phyloP scores from a whole-genome alignment of 37 sponge, comb jelly and placozoan species.

The Mnemiopsis leidyi region DNA sequence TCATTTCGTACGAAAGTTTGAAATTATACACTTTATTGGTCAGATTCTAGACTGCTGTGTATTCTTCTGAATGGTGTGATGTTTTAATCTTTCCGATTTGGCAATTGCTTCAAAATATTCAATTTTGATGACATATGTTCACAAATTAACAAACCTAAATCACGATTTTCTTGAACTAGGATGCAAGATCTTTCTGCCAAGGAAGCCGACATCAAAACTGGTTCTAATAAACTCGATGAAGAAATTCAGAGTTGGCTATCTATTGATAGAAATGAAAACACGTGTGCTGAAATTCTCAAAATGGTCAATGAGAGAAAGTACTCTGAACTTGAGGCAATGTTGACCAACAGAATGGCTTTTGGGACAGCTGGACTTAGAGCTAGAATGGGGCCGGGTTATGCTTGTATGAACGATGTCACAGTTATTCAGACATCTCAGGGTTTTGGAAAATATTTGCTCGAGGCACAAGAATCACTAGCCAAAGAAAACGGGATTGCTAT shows the following conservation, averaged over 20 bases:
- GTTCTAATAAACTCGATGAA: neutral
- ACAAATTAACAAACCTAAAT: neutral
- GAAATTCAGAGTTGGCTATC: neutral
- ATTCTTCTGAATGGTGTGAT: too few species aligned
- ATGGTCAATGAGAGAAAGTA: conserved; percentile 69
- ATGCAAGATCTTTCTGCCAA: neutral
- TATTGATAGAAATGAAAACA: conserved; percentile 56
- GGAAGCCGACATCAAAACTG: neutral
- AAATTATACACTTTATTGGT: too few species aligned
- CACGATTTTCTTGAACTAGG: neutral
- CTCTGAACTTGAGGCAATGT: conserved; percentile 65
- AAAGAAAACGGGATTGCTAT: conserved; percentile 83
- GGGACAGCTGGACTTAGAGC: conserved; percentile 90
- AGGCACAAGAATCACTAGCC: neutral
- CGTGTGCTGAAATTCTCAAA: conserved; percentile 69
- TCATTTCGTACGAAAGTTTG: too few species aligned
- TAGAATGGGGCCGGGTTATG: conserved; percentile 93
- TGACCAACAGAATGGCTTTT: conserved; percentile 81
- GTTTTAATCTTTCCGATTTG: too few species aligned
- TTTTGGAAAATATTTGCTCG: conserved; percentile 66
- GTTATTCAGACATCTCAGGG: conserved; percentile 95
- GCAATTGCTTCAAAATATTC: too few species aligned
- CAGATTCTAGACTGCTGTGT: too few species aligned
- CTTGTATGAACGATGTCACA: conserved; percentile 95
- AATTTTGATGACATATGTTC: too few species aligned